These are phyloP conservation scores for Lomographa bimaculata DNA, from an alignment of 2,888 invertebrate genomes.

Conservation along the genomic window DNA sequence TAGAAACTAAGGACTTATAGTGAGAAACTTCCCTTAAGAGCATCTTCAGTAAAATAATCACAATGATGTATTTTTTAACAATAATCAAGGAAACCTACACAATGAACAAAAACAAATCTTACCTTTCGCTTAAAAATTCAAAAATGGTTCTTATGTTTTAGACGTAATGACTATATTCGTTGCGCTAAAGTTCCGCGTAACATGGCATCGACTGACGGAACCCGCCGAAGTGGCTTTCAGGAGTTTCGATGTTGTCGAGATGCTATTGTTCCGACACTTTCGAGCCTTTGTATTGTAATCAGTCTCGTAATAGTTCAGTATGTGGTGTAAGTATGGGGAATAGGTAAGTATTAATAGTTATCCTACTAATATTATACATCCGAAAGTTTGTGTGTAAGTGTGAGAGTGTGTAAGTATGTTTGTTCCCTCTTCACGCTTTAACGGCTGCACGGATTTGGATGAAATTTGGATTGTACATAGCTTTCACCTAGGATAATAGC, in stretches of 20 bases:
- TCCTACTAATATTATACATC: too few species aligned
- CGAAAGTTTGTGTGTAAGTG: too few species aligned
- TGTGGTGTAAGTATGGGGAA: too few species aligned
- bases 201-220: conserved; percentile 41
- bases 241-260: conserved; percentile 54
- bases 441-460: too few species aligned
- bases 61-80: conserved; percentile 33
- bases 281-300: conserved; percentile 49
- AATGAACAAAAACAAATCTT: conserved; percentile 41
- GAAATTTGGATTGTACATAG: too few species aligned
- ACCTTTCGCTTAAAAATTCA: conserved; percentile 2
- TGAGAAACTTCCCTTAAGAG: too few species aligned
- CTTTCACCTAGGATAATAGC: too few species aligned
- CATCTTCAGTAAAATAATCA: too few species aligned
- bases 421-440: too few species aligned
- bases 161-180: conserved; percentile 25
- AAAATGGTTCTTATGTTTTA: conserved; percentile 10
- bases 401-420: too few species aligned
- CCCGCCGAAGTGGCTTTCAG: conserved; percentile 54
- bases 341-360: too few species aligned
- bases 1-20: conserved; percentile 2
- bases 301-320: conserved; percentile 27
- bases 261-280: conserved; percentile 64
- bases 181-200: conserved; percentile 6
- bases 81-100: conserved; percentile 52